These are phyloP conservation scores for Lordiphosa mommai DNA, from an alignment of 1,140 invertebrate species.

Conservation along the genomic window DNA sequence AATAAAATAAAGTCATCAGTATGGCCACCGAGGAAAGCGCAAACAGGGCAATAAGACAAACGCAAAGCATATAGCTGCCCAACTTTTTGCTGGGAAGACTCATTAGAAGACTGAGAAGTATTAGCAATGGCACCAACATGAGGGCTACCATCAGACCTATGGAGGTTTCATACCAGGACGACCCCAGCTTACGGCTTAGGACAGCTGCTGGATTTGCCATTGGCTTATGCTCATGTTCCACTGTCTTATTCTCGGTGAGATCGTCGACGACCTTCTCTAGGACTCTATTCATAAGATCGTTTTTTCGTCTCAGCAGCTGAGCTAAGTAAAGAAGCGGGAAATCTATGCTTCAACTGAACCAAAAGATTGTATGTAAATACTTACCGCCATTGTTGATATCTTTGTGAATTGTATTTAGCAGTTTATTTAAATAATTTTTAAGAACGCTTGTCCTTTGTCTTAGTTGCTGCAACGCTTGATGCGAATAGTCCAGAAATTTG, in stretches of 20 bases:
- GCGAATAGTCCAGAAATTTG: neutral
- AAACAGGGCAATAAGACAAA: neutral
- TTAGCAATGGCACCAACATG: constrained; percentile 5
- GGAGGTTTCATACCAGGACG: neutral
- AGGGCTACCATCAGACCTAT: neutral
- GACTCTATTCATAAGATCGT: neutral
- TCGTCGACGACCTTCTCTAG: no score
- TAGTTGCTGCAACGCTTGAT: neutral
- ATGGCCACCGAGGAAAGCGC: neutral
- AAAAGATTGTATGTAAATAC: no score
- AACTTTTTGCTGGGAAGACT: neutral
- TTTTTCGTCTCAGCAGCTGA: neutral
- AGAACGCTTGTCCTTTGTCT: neutral
- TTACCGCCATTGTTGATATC: constrained; percentile 6
- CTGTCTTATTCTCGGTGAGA: neutral
- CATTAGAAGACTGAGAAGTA: constrained; percentile 8
- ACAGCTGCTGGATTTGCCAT: neutral
- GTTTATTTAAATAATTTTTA: neutral
- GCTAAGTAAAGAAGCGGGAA: neutral
- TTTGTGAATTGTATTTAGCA: neutral
- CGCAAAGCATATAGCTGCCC: constrained; percentile 3
- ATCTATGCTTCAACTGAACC: no score
- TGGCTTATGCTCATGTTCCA: no score
- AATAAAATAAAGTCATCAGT: constrained; percentile 5
- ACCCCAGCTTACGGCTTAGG: constrained; percentile 2